phyloP scores from a whole-genome alignment of 2,888 invertebrate species.

The Caradrina clavipalpis region DNA sequence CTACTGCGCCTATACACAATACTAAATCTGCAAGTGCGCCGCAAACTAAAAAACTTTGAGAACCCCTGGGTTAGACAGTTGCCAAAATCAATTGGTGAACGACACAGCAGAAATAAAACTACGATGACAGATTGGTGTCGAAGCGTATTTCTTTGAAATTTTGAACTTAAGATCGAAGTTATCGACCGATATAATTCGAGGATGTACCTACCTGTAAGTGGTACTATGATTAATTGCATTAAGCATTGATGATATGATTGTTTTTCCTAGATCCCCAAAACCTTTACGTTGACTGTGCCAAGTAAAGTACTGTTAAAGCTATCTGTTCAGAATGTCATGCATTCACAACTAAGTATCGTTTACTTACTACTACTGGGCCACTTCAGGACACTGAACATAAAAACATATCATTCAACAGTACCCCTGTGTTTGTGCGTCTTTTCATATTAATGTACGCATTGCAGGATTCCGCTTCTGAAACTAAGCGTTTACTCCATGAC shows the following conservation, averaged over 20 bases:
- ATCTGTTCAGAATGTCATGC: conserved; percentile 44
- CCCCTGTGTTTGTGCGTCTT: conserved; percentile 22
- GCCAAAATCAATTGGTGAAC: conserved; percentile 14
- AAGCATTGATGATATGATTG: conserved; percentile 47
- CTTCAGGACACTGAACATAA: conserved; percentile 34
- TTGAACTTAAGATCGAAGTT: not conserved
- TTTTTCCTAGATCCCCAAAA: conserved; percentile 8
- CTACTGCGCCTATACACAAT: too few relatives aligned
- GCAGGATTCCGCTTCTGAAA: conserved; percentile 4
- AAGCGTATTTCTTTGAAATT: conserved; percentile 2
- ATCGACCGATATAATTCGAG: conserved; percentile 33
- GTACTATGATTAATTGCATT: conserved; percentile 16
- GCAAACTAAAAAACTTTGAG: too few relatives aligned
- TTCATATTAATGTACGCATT: conserved; percentile 3
- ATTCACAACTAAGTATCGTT: conserved; percentile 35
- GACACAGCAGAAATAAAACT: not conserved
- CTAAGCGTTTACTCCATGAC: conserved; percentile 8
- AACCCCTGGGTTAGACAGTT: not conserved
- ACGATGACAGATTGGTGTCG: conserved; percentile 9
- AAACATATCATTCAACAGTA: conserved; percentile 47
- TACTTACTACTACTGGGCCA: conserved; percentile 31
- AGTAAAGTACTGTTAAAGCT: conserved; percentile 56
- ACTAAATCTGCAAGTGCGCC: too few relatives aligned
- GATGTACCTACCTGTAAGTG: conserved; percentile 2
- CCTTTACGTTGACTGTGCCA: conserved; percentile 42